A percentile compares a stretch with the other conserved stretches of the same genome.
Evolutionary conservation across 2,113 vertebrate genomes (phyloP).

Genomic region (Gorsachius goisagi): DNA sequence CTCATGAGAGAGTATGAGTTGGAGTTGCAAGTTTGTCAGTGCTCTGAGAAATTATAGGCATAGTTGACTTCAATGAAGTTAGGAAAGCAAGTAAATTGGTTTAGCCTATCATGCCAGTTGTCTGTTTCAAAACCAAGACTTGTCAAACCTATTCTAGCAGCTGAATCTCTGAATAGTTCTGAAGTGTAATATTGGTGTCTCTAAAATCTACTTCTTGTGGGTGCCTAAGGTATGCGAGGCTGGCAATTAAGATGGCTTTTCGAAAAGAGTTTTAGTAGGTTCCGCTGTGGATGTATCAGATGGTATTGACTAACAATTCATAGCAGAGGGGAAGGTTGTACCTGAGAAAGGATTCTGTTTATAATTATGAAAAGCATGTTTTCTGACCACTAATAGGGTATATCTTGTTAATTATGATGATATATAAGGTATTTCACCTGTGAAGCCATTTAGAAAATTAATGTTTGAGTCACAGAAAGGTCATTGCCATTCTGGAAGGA

Average conservation of each 20-base stretch:
- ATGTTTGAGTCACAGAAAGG: constrained; percentile 46
- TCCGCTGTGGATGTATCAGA: not conserved
- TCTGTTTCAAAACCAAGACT: not conserved
- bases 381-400: not conserved
- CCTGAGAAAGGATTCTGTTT: not conserved
- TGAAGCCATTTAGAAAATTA: constrained; percentile 53
- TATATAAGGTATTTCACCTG: constrained; percentile 48
- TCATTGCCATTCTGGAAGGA: constrained; percentile 33
- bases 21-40: not conserved
- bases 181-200: not conserved
- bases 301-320: not conserved
- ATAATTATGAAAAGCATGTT: constrained; percentile 15
- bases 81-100: not conserved
- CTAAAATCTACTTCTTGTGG: not conserved
- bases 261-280: not conserved
- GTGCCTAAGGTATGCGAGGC: not conserved
- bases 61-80: not conserved
- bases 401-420: constrained; percentile 37
- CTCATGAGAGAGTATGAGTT: not conserved
- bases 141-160: not conserved
- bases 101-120: not conserved
- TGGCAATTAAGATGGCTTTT: not conserved
- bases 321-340: not conserved
- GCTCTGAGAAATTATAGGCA: not conserved
- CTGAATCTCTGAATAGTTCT: not conserved